phyloP scores from a whole-genome alignment of 2,888 invertebrate species.

The Meghimatium bilineatum region DNA sequence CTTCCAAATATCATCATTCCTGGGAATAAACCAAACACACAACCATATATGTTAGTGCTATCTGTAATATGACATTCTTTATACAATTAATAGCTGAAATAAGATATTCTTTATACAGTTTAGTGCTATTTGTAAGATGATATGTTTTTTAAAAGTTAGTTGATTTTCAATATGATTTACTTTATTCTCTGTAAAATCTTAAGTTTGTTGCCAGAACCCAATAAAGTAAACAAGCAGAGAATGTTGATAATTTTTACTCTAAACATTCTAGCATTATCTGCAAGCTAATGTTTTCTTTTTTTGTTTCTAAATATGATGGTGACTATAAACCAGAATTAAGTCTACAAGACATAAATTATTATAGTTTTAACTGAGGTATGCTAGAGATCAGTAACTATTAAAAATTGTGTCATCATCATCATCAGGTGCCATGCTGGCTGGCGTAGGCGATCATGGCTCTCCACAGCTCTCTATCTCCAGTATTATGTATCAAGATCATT shows the following conservation, averaged over 20 bases:
- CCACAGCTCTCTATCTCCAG: no score
- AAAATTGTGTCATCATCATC: background rate
- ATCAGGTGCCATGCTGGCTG: no score
- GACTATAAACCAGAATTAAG: background rate
- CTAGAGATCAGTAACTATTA: background rate
- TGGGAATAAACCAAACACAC: no score
- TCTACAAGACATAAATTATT: background rate
- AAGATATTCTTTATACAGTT: background rate
- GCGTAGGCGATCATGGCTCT: no score
- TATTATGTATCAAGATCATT: no score
- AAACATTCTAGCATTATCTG: background rate
- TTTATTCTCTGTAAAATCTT: no score
- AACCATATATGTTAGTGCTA: no score
- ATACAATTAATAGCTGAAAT: background rate
- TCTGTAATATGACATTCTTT: background rate
- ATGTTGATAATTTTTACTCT: background rate
- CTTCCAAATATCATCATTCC: no score
- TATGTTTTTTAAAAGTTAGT: background rate
- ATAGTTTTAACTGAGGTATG: background rate
- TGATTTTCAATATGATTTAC: no score
- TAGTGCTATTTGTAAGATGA: no score
- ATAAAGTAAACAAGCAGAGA: no score
- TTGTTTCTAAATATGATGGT: background rate
- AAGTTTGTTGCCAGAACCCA: no score
- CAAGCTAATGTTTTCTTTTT: background rate